Base-by-base conservation (phyloP, 2,888 invertebrate species). In the Ophion slaviceki region DNA sequence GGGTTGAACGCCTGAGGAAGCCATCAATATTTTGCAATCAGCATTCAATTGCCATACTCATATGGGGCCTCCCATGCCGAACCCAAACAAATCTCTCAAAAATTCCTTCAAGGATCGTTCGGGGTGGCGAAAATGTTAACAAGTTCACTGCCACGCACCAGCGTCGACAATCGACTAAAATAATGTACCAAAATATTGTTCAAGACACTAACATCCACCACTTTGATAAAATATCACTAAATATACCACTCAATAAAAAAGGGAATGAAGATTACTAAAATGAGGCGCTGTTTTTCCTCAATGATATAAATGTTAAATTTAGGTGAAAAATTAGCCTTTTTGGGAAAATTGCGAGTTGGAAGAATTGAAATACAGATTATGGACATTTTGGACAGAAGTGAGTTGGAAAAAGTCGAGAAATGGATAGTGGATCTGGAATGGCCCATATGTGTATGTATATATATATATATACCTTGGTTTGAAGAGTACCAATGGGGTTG, bases 21-120 rank as follows among this genome's bases (percentile, higher is more conserved):
- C 90, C 91, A 91, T 92, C 91, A 92, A 93, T 93, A 93, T 93
- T 93, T 91, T 92, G 90, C 92, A 93, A 93, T 93, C 93, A 92
- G 91, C 92, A 92, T 92, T 92, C 91, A 91, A 92, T 92, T 91
- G 90, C 89, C 78, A 90, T 89, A 90, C 74, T 59, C 24, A 28
- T 76, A 79, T 70, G 57, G 71, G 72, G 11, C 10, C 64, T 45
- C 67, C 59, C 24, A 61, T 57, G 24, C 36, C 53, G 3, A 57
- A 36, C 6, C 53, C 14, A 10, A 17, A 2, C 47, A 20, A 1
- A 1, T 45, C 0, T 8, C 40, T 1, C 8, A 32, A 74, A 74
- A 45, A 20, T 4, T 61, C 53, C 5, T 17, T 14, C 11, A 4
- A 47, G 2, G 24, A n/a, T 61, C 61, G 61, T 61, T 24, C 7